Evolutionary conservation across 2,888 invertebrate species (phyloP).

Genomic region (Saturnia japonica): DNA sequence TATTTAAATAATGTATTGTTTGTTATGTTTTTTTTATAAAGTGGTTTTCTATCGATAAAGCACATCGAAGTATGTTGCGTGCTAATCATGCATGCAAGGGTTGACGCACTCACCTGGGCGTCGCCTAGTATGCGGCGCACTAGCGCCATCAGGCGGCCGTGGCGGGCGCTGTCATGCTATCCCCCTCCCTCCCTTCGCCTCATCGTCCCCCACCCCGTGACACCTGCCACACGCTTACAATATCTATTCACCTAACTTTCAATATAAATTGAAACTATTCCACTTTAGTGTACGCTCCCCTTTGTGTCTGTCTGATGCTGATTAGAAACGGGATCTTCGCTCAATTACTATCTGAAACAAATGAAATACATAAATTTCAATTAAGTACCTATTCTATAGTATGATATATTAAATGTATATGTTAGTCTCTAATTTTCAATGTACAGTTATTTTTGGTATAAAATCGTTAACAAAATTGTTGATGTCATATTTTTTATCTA

Average conservation of each 20-base stretch:
- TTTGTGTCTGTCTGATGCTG: conserved; percentile 39
- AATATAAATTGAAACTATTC: conserved; percentile 58
- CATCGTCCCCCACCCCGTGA: conserved; percentile 50
- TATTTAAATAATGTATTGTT: background rate
- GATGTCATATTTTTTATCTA: no score
- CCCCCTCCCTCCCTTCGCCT: conserved; percentile 64
- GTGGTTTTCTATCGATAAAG: conserved; percentile 31
- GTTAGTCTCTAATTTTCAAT: background rate
- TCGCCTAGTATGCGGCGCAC: conserved; percentile 93
- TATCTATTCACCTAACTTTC: conserved; percentile 47
- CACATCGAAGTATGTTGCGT: conserved; percentile 33
- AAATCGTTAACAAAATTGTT: no score
- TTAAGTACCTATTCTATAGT: no score
- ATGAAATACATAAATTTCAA: conserved; percentile 25
- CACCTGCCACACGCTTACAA: conserved; percentile 51
- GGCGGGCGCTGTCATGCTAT: conserved; percentile 80
- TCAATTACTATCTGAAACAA: conserved; percentile 59
- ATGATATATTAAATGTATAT: no score
- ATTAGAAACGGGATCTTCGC: conserved; percentile 38
- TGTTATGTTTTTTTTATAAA: background rate
- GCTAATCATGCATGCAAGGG: conserved; percentile 40
- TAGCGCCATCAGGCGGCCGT: conserved; percentile 91
- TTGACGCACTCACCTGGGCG: conserved; percentile 85
- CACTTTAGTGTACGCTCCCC: conserved; percentile 47
- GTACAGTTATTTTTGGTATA: background rate